These are phyloP conservation scores for Oreochromis spilurus DNA, from an alignment of 2,113 vertebrate genomes.

Conservation along the genomic window DNA sequence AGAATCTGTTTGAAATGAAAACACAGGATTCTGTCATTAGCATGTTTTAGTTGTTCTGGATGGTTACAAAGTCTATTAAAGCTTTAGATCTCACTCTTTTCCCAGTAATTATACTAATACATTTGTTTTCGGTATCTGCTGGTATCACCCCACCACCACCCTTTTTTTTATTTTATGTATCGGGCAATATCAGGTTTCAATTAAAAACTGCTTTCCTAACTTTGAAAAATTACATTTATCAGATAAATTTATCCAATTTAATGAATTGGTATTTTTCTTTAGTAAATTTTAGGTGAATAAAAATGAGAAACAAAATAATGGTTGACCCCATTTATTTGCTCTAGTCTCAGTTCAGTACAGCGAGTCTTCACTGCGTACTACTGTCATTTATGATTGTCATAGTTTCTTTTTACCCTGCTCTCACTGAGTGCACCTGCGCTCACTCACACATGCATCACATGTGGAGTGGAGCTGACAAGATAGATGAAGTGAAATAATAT, in stretches of 20 bases:
- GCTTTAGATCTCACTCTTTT: neutral
- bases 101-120: neutral
- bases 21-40: neutral
- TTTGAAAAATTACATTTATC: neutral
- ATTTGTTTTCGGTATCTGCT: neutral
- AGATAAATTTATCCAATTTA: neutral
- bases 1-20: rapidly evolving
- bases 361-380: neutral
- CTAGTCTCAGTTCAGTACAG: neutral
- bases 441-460: neutral
- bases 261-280: neutral
- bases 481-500: neutral
- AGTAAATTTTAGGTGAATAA: rapidly evolving
- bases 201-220: neutral
- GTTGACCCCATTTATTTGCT: neutral
- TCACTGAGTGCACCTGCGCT: neutral
- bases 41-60: neutral
- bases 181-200: neutral
- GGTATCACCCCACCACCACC: neutral
- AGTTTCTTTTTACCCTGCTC: neutral
- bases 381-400: neutral
- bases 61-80: neutral
- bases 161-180: neutral
- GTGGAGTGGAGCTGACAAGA: neutral
- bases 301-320: neutral